phyloP scores from a whole-genome alignment of 2,888 invertebrate species.

The Aporophyla nigra region DNA sequence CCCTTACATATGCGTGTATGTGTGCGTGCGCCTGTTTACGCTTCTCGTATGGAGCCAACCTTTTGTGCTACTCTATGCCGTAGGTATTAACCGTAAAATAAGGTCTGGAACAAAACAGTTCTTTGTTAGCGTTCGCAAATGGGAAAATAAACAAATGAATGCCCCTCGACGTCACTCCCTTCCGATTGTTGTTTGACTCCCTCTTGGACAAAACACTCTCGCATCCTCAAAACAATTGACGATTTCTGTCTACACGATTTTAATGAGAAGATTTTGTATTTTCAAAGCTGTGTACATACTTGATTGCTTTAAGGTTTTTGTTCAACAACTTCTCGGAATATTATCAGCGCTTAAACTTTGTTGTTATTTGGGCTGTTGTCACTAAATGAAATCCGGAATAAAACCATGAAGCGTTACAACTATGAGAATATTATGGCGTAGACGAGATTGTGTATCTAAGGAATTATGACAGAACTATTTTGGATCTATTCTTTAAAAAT shows the following conservation, averaged over 20 bases:
- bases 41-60: background rate
- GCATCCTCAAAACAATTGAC: slow-evolving; percentile 49
- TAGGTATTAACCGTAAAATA: slow-evolving; percentile 28
- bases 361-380: slow-evolving; percentile 4
- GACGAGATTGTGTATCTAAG: background rate
- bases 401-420: background rate
- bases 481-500: background rate
- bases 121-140: slow-evolving; percentile 35
- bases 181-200: slow-evolving; percentile 38
- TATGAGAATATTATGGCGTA: background rate
- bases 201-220: slow-evolving; percentile 36
- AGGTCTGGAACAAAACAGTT: slow-evolving; percentile 30
- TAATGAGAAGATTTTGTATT: slow-evolving; percentile 18
- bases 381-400: background rate
- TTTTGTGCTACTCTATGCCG: background rate
- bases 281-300: slow-evolving; percentile 20
- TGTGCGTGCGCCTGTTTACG: background rate
- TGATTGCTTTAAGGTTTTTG: background rate
- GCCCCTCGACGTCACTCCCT: slow-evolving; percentile 31
- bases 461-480: background rate
- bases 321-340: slow-evolving; percentile 8
- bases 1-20: background rate
- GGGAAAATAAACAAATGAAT: slow-evolving; percentile 56
- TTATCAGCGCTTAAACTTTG: slow-evolving; percentile 12
- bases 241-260: slow-evolving; percentile 22